These are phyloP conservation scores for Saccostrea glomerata DNA, from an alignment of 1,140 invertebrate species.

Conservation along the genomic window DNA sequence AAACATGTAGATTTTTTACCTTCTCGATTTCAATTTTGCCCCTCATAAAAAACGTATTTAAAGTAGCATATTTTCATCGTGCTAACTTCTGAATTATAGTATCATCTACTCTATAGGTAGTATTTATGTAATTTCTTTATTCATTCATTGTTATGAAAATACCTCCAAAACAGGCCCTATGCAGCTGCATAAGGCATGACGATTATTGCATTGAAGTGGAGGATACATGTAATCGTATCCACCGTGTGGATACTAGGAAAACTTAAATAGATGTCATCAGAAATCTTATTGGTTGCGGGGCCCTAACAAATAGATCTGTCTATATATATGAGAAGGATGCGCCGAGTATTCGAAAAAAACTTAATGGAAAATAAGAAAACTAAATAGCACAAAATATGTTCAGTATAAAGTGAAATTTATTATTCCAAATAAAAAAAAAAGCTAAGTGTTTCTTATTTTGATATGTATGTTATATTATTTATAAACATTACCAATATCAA, in stretches of 20 bases:
- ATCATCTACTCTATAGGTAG: too few relatives aligned
- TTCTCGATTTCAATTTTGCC: too few relatives aligned
- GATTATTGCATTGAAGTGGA: neutral
- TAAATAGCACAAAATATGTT: neutral
- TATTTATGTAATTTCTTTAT: neutral
- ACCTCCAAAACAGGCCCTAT: neutral
- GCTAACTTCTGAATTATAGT: too few relatives aligned
- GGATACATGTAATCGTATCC: neutral
- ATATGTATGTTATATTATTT: too few relatives aligned
- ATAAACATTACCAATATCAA: too few relatives aligned
- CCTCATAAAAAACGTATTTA: too few relatives aligned
- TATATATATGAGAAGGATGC: neutral
- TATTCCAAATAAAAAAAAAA: too few relatives aligned
- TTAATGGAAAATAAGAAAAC: neutral
- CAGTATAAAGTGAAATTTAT: too few relatives aligned
- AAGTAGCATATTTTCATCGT: too few relatives aligned
- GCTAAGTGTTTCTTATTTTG: too few relatives aligned
- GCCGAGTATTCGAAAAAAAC: neutral
- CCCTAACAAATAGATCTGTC: neutral
- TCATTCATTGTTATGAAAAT: neutral
- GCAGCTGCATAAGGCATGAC: neutral
- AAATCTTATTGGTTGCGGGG: neutral
- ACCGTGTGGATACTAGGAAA: neutral
- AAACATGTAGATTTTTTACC: too few relatives aligned
- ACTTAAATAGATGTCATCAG: neutral